A percentile compares a stretch with the other conserved stretches of the same genome.
Conservation (phyloP, 2,113 vertebrate genomes). For the Mustela lutreola region DNA sequence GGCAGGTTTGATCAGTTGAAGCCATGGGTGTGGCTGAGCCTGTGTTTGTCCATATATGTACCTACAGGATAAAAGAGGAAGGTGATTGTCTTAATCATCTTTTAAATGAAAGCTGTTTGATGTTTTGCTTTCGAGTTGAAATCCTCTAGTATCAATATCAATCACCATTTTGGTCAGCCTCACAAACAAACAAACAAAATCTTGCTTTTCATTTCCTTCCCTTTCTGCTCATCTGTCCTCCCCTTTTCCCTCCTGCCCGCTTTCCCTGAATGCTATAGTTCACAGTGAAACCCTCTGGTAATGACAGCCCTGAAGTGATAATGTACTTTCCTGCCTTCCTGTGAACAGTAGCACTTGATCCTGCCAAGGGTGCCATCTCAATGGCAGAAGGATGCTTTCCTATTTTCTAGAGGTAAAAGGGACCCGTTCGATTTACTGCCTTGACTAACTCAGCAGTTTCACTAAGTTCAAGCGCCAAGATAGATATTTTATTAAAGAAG, state of each 20-base stretch:
- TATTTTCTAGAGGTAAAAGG: constrained; percentile 85
- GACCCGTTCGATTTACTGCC: constrained; percentile 80
- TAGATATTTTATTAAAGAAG: constrained; percentile 74
- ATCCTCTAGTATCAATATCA: constrained; percentile 12
- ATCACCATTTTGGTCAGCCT: not conserved
- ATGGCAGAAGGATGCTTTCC: constrained; percentile 82
- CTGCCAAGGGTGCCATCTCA: constrained; percentile 80
- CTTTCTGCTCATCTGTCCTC: not conserved
- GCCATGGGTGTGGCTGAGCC: not conserved
- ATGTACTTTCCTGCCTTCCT: constrained; percentile 84
- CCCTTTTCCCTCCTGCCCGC: constrained; percentile 57
- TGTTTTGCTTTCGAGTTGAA: constrained; percentile 9
- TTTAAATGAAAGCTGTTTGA: constrained; percentile 60
- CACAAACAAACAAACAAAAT: not conserved
- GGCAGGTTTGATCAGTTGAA: constrained; percentile 66
- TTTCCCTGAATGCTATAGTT: constrained; percentile 70
- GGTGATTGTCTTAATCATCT: not conserved
- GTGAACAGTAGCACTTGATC: constrained; percentile 86
- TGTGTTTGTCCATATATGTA: not conserved
- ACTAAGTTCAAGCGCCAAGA: constrained; percentile 76
- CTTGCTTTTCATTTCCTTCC: not conserved
- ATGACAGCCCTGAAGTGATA: constrained; percentile 85
- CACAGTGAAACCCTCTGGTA: constrained; percentile 82
- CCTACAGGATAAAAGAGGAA: not conserved
- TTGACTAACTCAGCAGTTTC: constrained; percentile 84